These are phyloP conservation scores for Odontomyia ornata DNA, from an alignment of 2,888 invertebrate species.

Conservation along the genomic window DNA sequence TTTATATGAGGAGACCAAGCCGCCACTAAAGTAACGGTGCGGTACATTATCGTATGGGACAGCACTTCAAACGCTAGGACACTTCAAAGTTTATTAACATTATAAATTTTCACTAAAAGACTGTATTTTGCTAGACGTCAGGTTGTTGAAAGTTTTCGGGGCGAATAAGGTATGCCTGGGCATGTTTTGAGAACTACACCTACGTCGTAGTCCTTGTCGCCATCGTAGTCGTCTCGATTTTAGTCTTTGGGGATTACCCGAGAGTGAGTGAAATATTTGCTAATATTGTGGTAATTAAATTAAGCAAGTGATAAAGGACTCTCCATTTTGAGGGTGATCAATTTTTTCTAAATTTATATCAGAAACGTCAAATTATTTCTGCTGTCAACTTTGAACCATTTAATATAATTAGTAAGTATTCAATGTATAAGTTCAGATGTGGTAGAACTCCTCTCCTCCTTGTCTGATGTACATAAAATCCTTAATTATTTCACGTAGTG, in stretches of 20 bases:
- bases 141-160: conserved; percentile 31
- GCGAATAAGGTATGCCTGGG: conserved; percentile 3
- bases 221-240: background rate
- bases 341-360: too few relatives aligned
- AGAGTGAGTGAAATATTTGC: background rate
- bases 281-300: conserved; percentile 19
- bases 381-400: too few relatives aligned
- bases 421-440: too few relatives aligned
- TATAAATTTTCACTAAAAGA: conserved; percentile 38
- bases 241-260: background rate
- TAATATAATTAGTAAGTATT: too few relatives aligned
- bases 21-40: conserved; percentile 20
- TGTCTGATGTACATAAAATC: too few relatives aligned
- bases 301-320: background rate
- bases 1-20: conserved; percentile 30
- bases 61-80: conserved; percentile 41
- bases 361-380: too few relatives aligned
- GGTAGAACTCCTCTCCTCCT: too few relatives aligned
- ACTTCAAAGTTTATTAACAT: conserved; percentile 44
- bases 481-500: too few relatives aligned
- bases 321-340: background rate
- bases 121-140: conserved; percentile 30
- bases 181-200: background rate
- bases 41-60: conserved; percentile 36
- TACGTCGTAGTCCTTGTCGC: too few relatives aligned